Evolutionary conservation across 2,113 vertebrate genomes (phyloP), one percentile per base, ranked within the genome.

Genomic region (Typhlomys cinereus): DNA sequence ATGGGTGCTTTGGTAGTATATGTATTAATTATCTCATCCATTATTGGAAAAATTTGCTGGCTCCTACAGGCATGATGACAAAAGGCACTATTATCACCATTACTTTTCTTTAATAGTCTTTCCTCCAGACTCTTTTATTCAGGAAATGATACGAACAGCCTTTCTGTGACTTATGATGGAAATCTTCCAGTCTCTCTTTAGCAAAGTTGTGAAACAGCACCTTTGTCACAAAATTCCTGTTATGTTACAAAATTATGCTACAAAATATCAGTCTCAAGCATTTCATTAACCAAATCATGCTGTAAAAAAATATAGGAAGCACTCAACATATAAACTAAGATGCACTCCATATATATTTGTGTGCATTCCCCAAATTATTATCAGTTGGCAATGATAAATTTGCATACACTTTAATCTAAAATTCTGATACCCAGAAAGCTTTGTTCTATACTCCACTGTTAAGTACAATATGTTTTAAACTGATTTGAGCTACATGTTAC

Each of bases 401-500:
- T 17, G 34, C 69, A n/a, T 27, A 52, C 4, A 2, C 2, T 9
- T 64, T 85, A n/a, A 64, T 67, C 31, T 59, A n/a, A 1, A 66
- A 34, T 94, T 59, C n/a, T n/a, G 46, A 73, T 90, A 67, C 87
- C 7, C 50, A 79, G 48, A 89, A 86, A 34, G 0, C n/a, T 62
- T 81, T 93, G 18, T 39, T 18, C 17, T 92, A 21, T 75, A 54
- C 11, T 84, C 34, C 21, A 23, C n/a, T 66, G 29, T 67, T 29
- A 59, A 21, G n/a, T 27, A 89, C n/a, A 91, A 46, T 73, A 7
- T 71, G 8, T 86, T 15, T 81, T 66, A 17, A 59, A 70, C 10
- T 92, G 15, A 83, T 84, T 85, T 48, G 25, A 75, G 20, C 7
- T 91, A 80, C 79, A 79, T 59, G n/a, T 46, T 75, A 90, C 67